Percentiles rank a stretch among this genome's conserved stretches.
These are phyloP conservation scores for Sylvietta virens DNA, from an alignment of 2,113 vertebrate genomes.

Conservation along the genomic window DNA sequence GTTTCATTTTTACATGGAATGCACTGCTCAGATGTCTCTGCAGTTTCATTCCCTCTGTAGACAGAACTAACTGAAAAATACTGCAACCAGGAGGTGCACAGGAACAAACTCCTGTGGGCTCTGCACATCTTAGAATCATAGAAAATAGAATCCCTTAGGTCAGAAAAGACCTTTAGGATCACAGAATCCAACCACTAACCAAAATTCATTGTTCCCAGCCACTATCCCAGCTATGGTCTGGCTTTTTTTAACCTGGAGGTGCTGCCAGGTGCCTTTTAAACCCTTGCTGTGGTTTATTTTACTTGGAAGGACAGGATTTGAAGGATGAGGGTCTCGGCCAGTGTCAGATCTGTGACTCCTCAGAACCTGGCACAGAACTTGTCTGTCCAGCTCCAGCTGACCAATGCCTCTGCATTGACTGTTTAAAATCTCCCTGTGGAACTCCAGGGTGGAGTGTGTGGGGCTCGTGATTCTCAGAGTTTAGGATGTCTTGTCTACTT, in stretches of 20 bases:
- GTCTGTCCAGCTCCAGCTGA: not conserved
- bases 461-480: too few species aligned
- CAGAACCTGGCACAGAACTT: not conserved
- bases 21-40: not conserved
- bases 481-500: too few species aligned
- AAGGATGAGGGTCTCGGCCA: not conserved
- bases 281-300: not conserved
- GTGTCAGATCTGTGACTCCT: not conserved
- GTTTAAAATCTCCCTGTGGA: not conserved
- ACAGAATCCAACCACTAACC: not conserved
- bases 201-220: not conserved
- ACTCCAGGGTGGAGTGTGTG: not conserved
- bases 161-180: not conserved
- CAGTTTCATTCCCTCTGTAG: not conserved
- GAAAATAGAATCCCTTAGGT: not conserved
- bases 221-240: not conserved
- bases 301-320: not conserved
- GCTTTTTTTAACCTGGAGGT: not conserved
- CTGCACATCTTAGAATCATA: not conserved
- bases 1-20: slow-evolving; percentile 31
- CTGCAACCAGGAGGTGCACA: not conserved
- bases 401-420: not conserved
- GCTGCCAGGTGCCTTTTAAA: not conserved
- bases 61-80: not conserved
- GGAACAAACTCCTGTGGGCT: not conserved